Evolutionary conservation across 2,797 vertebrate species (phyloP), one percentile per base, ranked within the genome.

Genomic region (Moxostoma hubbsi): DNA sequence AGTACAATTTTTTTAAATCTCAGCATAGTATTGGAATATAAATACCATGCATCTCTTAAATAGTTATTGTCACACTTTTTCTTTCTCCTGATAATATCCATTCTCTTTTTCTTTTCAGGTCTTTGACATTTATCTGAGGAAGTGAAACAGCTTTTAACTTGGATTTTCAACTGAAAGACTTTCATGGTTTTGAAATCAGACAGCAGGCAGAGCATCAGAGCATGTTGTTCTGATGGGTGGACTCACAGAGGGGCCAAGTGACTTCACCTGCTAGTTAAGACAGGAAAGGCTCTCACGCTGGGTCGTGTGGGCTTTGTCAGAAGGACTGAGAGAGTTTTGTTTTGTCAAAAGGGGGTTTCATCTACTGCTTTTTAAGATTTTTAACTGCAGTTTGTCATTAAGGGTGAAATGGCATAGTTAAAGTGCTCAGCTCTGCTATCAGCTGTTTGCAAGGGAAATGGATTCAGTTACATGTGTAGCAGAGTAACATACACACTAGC

Each of bases 51-150:
- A n/a, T n/a, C n/a, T n/a, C n/a, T n/a, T n/a, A n/a, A n/a, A n/a
- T n/a, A n/a, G 85, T 86, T 90, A 87, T 90, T 87, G 87, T 92
- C 92, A 91, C 87, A 65, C 62, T 72, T 77, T 69, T 61, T 83
- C 86, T 86, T 87, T 90, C 84, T 85, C 86, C 83, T 50, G 85
- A 92, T 91, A 92, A 86, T 74, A 90, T 91, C 90, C 89, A 83
- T 77, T 77, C 82, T 84, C 82, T 82, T 84, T 71, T 82, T 66
- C 46, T 71, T 57, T 73, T 64, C 63, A 43, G 63, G 10, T 72
- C 86, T 88, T 85, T 89, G 73, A 83, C 89, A 91, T 93, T 92
- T 88, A 92, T 92, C 91, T 79, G 78, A 89, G 89, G 90, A 92
- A 92, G 88, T 89, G 89, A 92, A 92, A 91, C 90, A 83, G 88